Conservation (phyloP, 2,113 vertebrate species). For the Pogonocichla stellata region DNA sequence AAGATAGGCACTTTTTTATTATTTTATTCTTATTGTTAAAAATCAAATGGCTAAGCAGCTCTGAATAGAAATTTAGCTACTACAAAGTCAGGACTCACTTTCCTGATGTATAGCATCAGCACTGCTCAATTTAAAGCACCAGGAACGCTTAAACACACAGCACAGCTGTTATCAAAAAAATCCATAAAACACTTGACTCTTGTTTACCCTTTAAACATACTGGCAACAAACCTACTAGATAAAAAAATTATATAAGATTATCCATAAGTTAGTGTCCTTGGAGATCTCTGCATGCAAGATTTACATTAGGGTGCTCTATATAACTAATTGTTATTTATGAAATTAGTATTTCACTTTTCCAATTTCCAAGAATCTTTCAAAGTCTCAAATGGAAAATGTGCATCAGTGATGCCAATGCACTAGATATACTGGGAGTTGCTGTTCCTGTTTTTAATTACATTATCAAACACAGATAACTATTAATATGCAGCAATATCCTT, state of each 20-base stretch:
- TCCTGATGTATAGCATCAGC: constrained; percentile 25
- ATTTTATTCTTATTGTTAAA: background rate
- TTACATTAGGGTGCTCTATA: background rate
- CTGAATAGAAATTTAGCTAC: constrained; percentile 31
- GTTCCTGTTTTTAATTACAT: constrained; percentile 1
- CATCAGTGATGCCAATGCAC: background rate
- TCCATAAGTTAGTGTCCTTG: background rate
- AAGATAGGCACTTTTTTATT: background rate
- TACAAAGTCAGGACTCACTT: constrained; percentile 44
- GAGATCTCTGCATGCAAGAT: background rate
- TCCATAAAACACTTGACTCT: constrained; percentile 32
- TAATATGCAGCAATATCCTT: constrained; percentile 10
- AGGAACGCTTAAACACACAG: constrained; percentile 43
- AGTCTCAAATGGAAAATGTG: background rate
- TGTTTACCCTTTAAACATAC: background rate
- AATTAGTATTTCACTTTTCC: background rate
- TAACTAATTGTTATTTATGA: background rate
- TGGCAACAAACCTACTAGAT: background rate
- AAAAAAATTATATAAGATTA: background rate
- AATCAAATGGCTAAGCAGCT: background rate
- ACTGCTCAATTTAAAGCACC: constrained; percentile 43
- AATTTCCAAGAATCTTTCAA: background rate
- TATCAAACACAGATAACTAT: constrained; percentile 4
- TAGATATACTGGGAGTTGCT: background rate
- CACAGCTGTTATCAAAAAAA: constrained; percentile 18